Conservation (phyloP, 2,113 vertebrate genomes). For the Nymphicus hollandicus region DNA sequence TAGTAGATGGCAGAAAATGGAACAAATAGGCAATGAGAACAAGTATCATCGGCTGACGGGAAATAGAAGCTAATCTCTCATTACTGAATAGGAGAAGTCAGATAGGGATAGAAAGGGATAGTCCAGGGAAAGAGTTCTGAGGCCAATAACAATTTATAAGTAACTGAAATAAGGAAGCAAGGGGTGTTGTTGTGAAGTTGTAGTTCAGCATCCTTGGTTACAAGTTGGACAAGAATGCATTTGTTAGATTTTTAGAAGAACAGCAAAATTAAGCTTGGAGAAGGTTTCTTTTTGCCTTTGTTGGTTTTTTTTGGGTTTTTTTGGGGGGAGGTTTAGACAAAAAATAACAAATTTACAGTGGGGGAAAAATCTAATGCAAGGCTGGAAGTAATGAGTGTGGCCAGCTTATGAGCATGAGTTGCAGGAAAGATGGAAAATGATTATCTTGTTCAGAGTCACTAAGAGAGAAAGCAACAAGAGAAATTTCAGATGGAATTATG, state of each 20-base stretch:
- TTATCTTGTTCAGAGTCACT: not conserved
- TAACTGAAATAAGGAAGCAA: not conserved
- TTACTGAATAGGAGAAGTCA: not conserved
- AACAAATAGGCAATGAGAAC: not conserved
- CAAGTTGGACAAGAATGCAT: not conserved
- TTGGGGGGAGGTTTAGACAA: accelerated
- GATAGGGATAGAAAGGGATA: not conserved
- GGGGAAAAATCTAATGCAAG: not conserved
- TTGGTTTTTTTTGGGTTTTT: not conserved
- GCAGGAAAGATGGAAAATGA: not conserved
- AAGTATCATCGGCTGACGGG: not conserved
- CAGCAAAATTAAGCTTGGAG: not conserved
- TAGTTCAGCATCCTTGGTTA: not conserved
- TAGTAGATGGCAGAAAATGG: not conserved
- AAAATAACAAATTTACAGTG: not conserved
- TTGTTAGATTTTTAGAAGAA: not conserved
- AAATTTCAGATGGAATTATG: not conserved
- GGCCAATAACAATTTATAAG: not conserved
- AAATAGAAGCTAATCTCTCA: not conserved
- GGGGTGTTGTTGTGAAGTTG: not conserved
- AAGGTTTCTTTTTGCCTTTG: not conserved
- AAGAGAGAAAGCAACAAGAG: not conserved
- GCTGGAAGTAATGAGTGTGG: not conserved
- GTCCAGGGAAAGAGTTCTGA: not conserved
- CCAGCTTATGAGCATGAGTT: not conserved